Evolutionary conservation across 2,888 invertebrate species (phyloP).

Genomic region (Andrena flavipes): DNA sequence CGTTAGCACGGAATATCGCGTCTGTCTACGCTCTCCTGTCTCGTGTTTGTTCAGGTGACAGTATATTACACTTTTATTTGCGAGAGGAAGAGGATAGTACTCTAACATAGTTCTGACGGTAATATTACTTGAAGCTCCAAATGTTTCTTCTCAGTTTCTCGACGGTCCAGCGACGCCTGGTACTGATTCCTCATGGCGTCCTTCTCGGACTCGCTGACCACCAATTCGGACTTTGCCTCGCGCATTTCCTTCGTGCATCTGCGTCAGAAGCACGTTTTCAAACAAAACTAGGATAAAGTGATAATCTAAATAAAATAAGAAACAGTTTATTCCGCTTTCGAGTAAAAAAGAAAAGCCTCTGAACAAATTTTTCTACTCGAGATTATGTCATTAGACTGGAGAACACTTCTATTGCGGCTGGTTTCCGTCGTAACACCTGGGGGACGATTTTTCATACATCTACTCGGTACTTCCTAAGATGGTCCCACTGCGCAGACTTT

Average conservation of each 20-base stretch:
- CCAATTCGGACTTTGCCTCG: conserved; percentile 65
- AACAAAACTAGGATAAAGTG: neutral
- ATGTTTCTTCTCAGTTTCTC: conserved; percentile 63
- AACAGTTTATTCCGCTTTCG: neutral
- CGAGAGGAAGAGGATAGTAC: too few species aligned
- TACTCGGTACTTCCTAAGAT: neutral
- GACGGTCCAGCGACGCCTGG: conserved; percentile 52
- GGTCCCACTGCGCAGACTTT: neutral
- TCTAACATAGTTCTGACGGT: neutral
- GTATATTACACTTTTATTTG: too few species aligned
- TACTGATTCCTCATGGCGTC: conserved; percentile 66
- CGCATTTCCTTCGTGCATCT: conserved; percentile 70
- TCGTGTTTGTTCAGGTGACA: neutral
- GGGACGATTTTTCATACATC: neutral
- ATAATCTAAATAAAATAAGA: neutral
- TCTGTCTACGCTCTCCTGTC: neutral
- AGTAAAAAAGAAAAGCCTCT: too few species aligned
- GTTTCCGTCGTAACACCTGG: neutral
- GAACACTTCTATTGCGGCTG: neutral
- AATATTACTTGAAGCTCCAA: conserved; percentile 58
- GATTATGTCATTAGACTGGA: neutral
- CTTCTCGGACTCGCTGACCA: conserved; percentile 66
- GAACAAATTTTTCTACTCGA: neutral
- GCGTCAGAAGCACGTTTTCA: neutral
- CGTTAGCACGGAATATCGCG: neutral